Evolutionary conservation across 2,888 invertebrate genomes (phyloP).

Genomic region (Papilio protenor): DNA sequence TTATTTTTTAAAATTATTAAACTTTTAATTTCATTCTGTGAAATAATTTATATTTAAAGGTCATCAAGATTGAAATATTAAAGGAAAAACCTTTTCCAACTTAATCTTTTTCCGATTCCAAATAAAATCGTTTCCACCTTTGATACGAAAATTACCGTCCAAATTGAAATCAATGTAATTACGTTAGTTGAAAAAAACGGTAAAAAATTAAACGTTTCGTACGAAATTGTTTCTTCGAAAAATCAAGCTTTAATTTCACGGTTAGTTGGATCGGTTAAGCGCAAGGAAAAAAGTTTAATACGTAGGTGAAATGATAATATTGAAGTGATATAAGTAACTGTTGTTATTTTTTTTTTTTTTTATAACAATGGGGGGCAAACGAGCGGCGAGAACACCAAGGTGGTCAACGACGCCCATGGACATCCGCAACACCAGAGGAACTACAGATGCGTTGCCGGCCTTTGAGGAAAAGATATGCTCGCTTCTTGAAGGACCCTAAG

Average conservation of each 20-base stretch:
- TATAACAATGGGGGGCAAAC: too few relatives aligned
- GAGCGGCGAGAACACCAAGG: too few relatives aligned
- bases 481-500: too few relatives aligned
- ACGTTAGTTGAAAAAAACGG: constrained; percentile 40
- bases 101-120: constrained; percentile 22
- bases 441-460: too few relatives aligned
- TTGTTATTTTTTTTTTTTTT: too few relatives aligned
- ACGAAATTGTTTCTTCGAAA: constrained; percentile 67
- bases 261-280: constrained; percentile 63
- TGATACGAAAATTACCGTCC: constrained; percentile 47
- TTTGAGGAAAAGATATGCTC: too few relatives aligned
- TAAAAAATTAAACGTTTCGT: constrained; percentile 58
- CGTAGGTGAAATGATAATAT: constrained; percentile 49
- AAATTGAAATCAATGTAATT: constrained; percentile 45
- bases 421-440: too few relatives aligned
- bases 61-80: background rate
- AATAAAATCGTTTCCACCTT: constrained; percentile 40
- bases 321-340: background rate
- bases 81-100: constrained; percentile 25
- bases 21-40: background rate
- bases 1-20: background rate
- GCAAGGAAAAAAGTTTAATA: constrained; percentile 51
- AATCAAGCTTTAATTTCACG: constrained; percentile 70
- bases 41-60: constrained; percentile 9
- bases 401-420: too few relatives aligned